Conservation (phyloP, 2,797 vertebrate species). For the Ceryle rudis region DNA sequence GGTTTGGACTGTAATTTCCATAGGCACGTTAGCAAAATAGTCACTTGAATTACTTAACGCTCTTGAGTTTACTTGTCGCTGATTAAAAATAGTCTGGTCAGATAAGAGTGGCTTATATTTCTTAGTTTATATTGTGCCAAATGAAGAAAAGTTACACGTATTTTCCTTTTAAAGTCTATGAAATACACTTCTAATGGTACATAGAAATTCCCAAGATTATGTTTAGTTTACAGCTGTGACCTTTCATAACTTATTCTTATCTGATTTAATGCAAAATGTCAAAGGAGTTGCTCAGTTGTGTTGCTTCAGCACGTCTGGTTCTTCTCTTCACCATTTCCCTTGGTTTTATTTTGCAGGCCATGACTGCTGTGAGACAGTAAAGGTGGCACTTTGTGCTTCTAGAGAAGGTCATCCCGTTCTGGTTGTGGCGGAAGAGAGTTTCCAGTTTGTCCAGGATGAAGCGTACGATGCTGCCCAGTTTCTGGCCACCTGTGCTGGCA, state of each 20-base stretch:
- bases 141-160: not conserved
- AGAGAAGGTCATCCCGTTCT: conserved; percentile 77
- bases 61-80: not conserved
- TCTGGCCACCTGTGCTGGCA: conserved; percentile 88
- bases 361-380: conserved; percentile 92
- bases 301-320: not conserved
- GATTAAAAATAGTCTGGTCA: not conserved
- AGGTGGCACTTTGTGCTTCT: conserved; percentile 87
- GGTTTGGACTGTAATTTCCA: not conserved
- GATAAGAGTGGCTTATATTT: not conserved
- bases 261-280: not conserved
- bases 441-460: conserved; percentile 92
- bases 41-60: not conserved
- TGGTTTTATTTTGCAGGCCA: conserved; percentile 82
- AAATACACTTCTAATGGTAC: not conserved
- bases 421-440: conserved; percentile 85
- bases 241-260: not conserved
- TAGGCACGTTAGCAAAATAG: not conserved
- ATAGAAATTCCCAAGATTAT: not conserved
- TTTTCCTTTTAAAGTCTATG: not conserved
- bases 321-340: not conserved
- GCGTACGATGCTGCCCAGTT: conserved; percentile 94
- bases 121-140: not conserved
- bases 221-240: not conserved
- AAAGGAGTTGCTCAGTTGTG: not conserved